phyloP scores from a whole-genome alignment of 2,888 invertebrate genomes.

The Pheosia gnoma region DNA sequence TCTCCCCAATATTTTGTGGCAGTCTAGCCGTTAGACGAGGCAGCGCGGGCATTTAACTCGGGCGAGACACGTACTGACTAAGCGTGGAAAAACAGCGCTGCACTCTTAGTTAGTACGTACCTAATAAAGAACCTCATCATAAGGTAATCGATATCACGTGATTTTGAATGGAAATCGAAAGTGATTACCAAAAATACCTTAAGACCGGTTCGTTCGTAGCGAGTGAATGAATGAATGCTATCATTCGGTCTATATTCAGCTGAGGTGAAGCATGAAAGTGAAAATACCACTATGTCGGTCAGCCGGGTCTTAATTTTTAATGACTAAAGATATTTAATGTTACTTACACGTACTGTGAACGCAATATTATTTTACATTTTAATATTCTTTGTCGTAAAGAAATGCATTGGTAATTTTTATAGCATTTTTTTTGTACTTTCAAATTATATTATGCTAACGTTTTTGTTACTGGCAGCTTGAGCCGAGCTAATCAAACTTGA shows the following conservation, averaged over 20 bases:
- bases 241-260: slow-evolving; percentile 34
- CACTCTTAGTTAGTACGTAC: no score
- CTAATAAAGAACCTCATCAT: not conserved
- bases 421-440: no score
- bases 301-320: slow-evolving; percentile 38
- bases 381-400: not conserved
- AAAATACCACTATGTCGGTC: slow-evolving; percentile 55
- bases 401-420: not conserved
- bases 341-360: not conserved
- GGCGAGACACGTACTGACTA: no score
- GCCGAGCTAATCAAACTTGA: no score
- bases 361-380: not conserved
- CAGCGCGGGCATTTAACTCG: no score
- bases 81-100: no score
- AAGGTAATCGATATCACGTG: slow-evolving; percentile 8
- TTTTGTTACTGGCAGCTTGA: no score
- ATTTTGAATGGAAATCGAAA: slow-evolving; percentile 30
- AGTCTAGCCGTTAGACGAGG: no score
- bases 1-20: no score
- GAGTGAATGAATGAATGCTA: slow-evolving; percentile 27
- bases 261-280: slow-evolving; percentile 47
- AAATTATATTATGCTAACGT: no score
- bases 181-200: slow-evolving; percentile 28
- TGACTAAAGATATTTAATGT: slow-evolving; percentile 26
- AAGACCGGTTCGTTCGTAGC: slow-evolving; percentile 27